Evolutionary conservation across 2,888 invertebrate species (phyloP), one percentile per base, ranked within the genome.

Genomic region (Galerucella pusilla): DNA sequence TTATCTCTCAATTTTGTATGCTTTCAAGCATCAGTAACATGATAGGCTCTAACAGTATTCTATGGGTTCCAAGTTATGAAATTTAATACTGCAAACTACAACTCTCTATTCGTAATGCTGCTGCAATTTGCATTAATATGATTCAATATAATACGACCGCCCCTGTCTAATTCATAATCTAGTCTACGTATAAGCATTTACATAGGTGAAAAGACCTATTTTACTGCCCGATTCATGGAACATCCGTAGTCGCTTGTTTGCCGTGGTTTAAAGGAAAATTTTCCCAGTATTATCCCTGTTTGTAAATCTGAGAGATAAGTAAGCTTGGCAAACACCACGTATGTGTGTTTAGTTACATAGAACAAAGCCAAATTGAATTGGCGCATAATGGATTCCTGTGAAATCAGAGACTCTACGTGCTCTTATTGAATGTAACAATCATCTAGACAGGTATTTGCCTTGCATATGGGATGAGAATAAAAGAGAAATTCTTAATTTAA

Each of bases 351-450:
- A 77, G 77, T 74, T 74, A 73, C 75, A 72, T 52, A 76, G 75
- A 79, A 79, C 78, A 79, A 79, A 78, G 79, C 79, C 75, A 79
- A 79, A 79, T 79, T 79, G 79, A 78, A 79, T 79, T 78, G 78
- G 79, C 75, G 77, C 75, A 78, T 79, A 79, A 79, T 79, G 77
- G 78, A 79, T 79, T 77, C 57, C 73, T 60, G 49, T 49, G 49
- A 65, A 74, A 76, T 76, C 73, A 66, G 69, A 70, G 68, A 66
- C 66, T 71, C 61, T 73, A 77, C 79, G 79, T 79, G 75, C 76
- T 77, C 71, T 71, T 68, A 75, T 73, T 65, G 73, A 73, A 76
- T 76, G 67, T 74, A 78, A 75, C 75, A 71, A 71, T 77, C 64
- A 72, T 72, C 72, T 72, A 20, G 49, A 28, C 16, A 57, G 65